These are phyloP conservation scores for Scolopax bukidnonensis DNA, from an alignment of 2,797 vertebrate genomes.

Conservation along the genomic window DNA sequence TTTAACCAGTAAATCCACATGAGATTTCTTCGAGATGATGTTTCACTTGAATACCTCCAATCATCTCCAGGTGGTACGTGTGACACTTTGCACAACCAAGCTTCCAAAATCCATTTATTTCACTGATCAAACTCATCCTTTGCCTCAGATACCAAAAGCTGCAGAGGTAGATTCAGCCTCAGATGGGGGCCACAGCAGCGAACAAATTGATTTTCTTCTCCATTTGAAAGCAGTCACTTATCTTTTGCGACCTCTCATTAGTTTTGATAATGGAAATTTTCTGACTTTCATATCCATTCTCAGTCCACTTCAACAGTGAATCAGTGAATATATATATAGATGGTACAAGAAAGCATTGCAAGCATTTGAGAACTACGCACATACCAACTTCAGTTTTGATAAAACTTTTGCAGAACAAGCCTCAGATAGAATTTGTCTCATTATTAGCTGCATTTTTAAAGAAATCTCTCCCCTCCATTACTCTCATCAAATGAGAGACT, in stretches of 20 bases:
- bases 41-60: background rate
- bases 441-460: background rate
- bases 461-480: background rate
- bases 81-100: background rate
- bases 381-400: background rate
- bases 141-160: background rate
- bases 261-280: background rate
- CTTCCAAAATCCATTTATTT: background rate
- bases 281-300: background rate
- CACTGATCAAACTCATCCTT: background rate
- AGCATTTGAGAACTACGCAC: background rate
- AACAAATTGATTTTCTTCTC: background rate
- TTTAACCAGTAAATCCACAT: background rate
- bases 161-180: background rate
- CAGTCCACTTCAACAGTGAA: background rate
- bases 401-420: background rate
- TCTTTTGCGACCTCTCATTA: background rate
- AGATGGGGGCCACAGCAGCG: background rate
- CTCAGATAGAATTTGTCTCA: background rate
- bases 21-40: background rate
- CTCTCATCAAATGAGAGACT: background rate
- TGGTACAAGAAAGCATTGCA: background rate
- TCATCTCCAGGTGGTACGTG: fast-evolving
- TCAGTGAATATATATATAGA: fast-evolving
- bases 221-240: background rate